These are phyloP conservation scores for Drosophila nr. medialis DNA, from an alignment of 2,888 invertebrate species.

Conservation along the genomic window DNA sequence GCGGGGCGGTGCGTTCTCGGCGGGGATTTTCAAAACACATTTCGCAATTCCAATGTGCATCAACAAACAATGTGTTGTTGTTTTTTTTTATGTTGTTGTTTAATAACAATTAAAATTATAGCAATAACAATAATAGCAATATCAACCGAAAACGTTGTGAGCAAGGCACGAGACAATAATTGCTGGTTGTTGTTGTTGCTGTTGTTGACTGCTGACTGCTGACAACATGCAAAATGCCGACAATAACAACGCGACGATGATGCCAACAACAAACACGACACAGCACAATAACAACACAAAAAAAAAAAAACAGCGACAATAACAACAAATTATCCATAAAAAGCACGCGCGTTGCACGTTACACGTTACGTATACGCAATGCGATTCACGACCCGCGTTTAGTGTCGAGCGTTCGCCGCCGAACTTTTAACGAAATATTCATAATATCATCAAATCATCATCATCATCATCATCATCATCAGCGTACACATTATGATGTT, in stretches of 20 bases:
- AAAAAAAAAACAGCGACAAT: constrained; percentile 9
- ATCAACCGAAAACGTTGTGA: constrained; percentile 40
- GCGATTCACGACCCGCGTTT: constrained; percentile 26
- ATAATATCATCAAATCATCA: constrained; percentile 10
- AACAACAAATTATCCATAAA: constrained; percentile 50
- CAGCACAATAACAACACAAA: constrained; percentile 17
- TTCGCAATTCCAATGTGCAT: constrained; percentile 13
- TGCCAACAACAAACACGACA: constrained; percentile 10
- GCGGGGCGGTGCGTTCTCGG: constrained; percentile 22
- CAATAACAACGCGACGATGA: constrained; percentile 29
- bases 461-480: constrained; percentile 12
- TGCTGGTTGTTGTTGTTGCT: constrained; percentile 40
- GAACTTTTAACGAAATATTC: constrained; percentile 13
- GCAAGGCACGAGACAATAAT: constrained; percentile 53
- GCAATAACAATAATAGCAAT: constrained; percentile 10
- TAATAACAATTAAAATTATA: constrained; percentile 46
- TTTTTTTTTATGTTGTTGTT: constrained; percentile 24
- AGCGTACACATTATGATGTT: constrained; percentile 32
- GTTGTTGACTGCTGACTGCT: constrained; percentile 16
- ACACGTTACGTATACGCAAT: constrained; percentile 63
- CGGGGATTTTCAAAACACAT: constrained; percentile 1
- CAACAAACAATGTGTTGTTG: constrained; percentile 24
- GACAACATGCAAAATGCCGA: constrained; percentile 51
- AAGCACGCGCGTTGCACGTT: constrained; percentile 57
- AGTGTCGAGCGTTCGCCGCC: constrained; percentile 26